Conservation (phyloP, 2,797 vertebrate genomes). For the Phoeniculus purpureus region DNA sequence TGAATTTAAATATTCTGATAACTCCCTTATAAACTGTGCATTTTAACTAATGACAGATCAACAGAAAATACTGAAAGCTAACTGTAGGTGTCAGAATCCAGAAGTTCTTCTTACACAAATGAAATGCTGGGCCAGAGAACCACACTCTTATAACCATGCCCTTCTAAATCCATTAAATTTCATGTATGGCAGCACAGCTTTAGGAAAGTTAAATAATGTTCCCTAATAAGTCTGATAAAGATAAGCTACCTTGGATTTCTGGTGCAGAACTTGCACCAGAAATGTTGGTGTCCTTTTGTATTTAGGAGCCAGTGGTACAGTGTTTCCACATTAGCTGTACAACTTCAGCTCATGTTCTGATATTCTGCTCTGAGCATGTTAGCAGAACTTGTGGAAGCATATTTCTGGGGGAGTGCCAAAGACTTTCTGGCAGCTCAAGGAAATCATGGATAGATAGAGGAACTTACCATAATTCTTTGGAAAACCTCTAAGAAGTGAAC, state of each 20-base stretch:
- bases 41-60: background rate
- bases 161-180: background rate
- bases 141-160: background rate
- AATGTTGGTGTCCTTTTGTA: background rate
- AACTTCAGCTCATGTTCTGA: constrained; percentile 43
- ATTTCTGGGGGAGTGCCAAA: constrained; percentile 44
- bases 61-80: background rate
- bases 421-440: constrained; percentile 42
- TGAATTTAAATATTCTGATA: background rate
- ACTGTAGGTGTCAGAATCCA: background rate
- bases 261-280: background rate
- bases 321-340: constrained; percentile 16
- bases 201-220: background rate
- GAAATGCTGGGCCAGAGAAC: background rate
- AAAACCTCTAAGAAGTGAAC: constrained; percentile 59
- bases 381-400: constrained; percentile 52
- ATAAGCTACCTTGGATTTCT: background rate
- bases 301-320: background rate
- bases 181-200: background rate
- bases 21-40: background rate
- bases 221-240: background rate
- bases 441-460: constrained; percentile 37
- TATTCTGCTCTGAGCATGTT: constrained; percentile 36
- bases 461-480: constrained; percentile 54
- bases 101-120: background rate